Evolutionary conservation across 2,888 invertebrate species (phyloP), one percentile per base, ranked within the genome.

Genomic region (Anoplius nigerrimus): DNA sequence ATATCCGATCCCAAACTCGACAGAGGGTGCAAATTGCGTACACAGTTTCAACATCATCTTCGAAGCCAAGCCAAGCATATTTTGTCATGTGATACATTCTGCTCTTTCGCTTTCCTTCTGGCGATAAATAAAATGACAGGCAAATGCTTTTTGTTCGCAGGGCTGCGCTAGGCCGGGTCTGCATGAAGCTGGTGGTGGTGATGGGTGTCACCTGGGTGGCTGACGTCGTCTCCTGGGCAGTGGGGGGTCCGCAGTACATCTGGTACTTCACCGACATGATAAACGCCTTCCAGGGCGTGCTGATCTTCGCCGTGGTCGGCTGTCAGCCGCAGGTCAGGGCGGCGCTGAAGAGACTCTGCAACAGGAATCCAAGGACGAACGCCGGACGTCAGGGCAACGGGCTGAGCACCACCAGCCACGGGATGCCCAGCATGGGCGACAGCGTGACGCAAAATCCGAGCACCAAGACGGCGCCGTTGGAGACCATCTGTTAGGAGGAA

Each of bases 261-360:
- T 96, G 96, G 95, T 95, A 95, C 89, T 91, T 94, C 75, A 95
- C 95, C 61, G 96, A 97, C 89, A 89, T 96, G 85, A 92, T 96
- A 83, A 97, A 96, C 90, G 94, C 95, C 75, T 91, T 95, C 80
- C 96, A 96, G 89, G 97, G 97, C 76, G 94, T 96, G 62, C 93
- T 96, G 88, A 96, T 96, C 84, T 97, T 96, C 89, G 93, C 95
- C 84, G 96, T 96, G 76, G 95, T 96, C 79, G 96, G 95, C 59
- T 95, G 95, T 88, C 96, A 96, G 90, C 96, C 95, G 66, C 96
- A 96, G 91, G 92, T 93, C 82, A 91, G 94, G 90, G 91, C 93
- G 27, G 93, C 93, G 51, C 90, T 93, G 42, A 93, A 93, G 85
- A 90, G 93, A 66, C 89, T 93, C 76, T 93, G 92, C 81, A 91